Conservation (phyloP, 1,140 invertebrate genomes). For the Drosophila ercepeae region DNA sequence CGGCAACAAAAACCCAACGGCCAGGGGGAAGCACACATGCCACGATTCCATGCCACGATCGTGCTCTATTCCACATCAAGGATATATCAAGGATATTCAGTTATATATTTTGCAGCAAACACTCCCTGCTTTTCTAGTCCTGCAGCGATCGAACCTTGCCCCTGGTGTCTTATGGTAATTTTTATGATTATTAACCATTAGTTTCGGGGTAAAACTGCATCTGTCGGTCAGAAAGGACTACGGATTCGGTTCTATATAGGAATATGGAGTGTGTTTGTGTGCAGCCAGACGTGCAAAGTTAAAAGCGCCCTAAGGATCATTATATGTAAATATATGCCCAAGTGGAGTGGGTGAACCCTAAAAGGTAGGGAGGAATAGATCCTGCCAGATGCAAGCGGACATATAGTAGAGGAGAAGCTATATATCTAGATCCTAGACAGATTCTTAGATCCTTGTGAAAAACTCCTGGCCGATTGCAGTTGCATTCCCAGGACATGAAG, state of each 20-base stretch:
- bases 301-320: conserved; percentile 59
- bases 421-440: not conserved
- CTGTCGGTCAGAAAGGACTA: conserved; percentile 45
- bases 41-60: conserved; percentile 48
- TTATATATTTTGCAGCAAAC: not conserved
- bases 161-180: conserved; percentile 72
- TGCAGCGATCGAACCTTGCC: not conserved
- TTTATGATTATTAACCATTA: conserved; percentile 62
- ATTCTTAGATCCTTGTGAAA: not conserved
- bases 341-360: not conserved
- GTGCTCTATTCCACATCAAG: not conserved
- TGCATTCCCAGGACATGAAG: too few relatives aligned
- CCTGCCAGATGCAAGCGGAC: conserved; percentile 1
- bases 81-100: not conserved
- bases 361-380: not conserved
- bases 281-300: conserved; percentile 73
- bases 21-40: too few relatives aligned
- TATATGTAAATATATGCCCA: conserved; percentile 48
- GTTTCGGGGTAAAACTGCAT: conserved; percentile 69
- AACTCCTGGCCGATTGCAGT: conserved; percentile 8
- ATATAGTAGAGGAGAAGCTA: too few relatives aligned
- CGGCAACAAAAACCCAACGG: too few relatives aligned
- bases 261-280: conserved; percentile 15
- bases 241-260: conserved; percentile 11
- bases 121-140: not conserved